phyloP scores from a whole-genome alignment of 2,888 invertebrate species.

The Leptothorax acervorum region DNA sequence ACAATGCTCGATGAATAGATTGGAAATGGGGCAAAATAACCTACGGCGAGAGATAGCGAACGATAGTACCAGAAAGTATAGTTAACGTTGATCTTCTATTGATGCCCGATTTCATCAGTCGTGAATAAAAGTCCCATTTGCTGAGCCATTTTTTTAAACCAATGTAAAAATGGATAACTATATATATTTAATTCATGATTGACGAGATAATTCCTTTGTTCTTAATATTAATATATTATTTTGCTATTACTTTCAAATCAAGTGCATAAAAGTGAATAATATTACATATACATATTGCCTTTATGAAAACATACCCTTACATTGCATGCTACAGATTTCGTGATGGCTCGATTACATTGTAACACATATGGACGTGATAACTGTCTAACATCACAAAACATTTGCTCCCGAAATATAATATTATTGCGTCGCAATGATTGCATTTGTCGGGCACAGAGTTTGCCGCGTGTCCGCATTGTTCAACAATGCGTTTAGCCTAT shows the following conservation, averaged over 20 bases:
- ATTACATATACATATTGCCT: neutral
- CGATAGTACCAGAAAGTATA: conserved; percentile 49
- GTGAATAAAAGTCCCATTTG: conserved; percentile 9
- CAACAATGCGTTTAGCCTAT: conserved; percentile 56
- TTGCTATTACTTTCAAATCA: neutral
- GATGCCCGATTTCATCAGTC: neutral
- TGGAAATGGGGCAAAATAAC: conserved; percentile 67
- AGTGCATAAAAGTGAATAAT: neutral
- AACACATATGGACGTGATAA: neutral
- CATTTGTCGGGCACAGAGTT: conserved; percentile 41
- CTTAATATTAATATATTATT: neutral
- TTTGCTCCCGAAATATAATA: conserved; percentile 49
- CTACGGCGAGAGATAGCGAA: conserved; percentile 47
- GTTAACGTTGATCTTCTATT: conserved; percentile 47
- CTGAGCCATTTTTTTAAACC: neutral
- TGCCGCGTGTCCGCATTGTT: conserved; percentile 37
- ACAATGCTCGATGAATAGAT: conserved; percentile 59
- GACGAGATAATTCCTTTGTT: neutral
- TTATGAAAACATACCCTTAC: neutral
- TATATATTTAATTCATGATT: neutral
- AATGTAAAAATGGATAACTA: neutral
- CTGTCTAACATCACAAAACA: conserved; percentile 42
- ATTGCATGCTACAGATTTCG: neutral
- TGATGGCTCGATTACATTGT: conserved; percentile 20
- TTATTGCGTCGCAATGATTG: conserved; percentile 52